Evolutionary conservation across 2,888 invertebrate genomes (phyloP).

Genomic region (Resseliella maxima): DNA sequence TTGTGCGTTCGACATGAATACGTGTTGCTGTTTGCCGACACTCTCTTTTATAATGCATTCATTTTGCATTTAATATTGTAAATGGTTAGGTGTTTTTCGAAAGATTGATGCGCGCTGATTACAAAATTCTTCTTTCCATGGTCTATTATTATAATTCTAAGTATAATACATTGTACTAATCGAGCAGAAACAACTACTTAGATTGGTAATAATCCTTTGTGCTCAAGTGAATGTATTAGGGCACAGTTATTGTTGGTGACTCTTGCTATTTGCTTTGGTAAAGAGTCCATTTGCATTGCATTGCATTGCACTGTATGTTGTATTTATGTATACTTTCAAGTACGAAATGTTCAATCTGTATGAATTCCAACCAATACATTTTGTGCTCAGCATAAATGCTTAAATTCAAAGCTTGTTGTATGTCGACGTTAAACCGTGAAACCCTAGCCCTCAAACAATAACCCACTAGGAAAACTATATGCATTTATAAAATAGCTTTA

Average conservation of each 20-base stretch:
- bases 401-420: background rate
- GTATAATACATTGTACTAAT: slow-evolving; percentile 34
- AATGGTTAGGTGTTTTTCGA: background rate
- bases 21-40: background rate
- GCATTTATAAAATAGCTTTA: background rate
- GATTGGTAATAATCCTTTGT: slow-evolving; percentile 49
- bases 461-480: background rate
- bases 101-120: slow-evolving; percentile 48
- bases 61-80: slow-evolving; percentile 4
- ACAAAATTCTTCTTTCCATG: slow-evolving; percentile 31
- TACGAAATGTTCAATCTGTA: background rate
- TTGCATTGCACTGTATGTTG: background rate
- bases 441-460: background rate
- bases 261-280: background rate
- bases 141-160: slow-evolving; percentile 24
- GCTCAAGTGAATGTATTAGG: background rate
- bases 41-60: background rate
- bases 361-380: background rate
- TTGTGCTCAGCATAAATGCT: background rate
- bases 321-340: slow-evolving; percentile 1
- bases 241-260: background rate
- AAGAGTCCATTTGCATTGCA: background rate
- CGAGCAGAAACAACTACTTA: slow-evolving; percentile 36
- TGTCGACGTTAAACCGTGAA: background rate
- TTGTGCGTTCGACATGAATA: background rate